Base-by-base conservation (phyloP, 2,113 vertebrate genomes). In the Bufo bufo region DNA sequence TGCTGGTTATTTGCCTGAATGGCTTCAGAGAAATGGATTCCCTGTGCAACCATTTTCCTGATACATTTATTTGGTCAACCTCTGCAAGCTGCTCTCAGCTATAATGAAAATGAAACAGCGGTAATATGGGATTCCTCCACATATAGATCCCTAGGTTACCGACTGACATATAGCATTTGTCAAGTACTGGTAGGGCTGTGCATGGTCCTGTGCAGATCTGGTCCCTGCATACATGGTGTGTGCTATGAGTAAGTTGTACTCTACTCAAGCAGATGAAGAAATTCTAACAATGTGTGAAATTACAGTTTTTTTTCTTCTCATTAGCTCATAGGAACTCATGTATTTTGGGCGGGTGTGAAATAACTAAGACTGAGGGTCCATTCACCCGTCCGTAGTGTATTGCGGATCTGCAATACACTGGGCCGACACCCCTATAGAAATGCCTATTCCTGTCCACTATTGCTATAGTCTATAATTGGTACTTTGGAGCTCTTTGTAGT, bases 61-160 rank as follows among this genome's bases (percentile, higher is more conserved):
- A 14, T 79, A 79, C 61, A 86, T 86, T 86, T 86, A 86, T 86
- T 79, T 69, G 77, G 75, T 86, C 85, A 86, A 49, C 45, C 77
- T 79, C 75, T 86, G 85, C 77, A 80, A 86, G 85, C 75, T 69
- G 85, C 49, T 86, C 75, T 80, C 75, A 56, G 65, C 77, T 65
- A 45, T 66, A 86, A 86, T 79, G 85, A 86, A 86, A 86, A 86
- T 86, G 58, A 86, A 86, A 86, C 19, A 86, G 72, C 19, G 78
- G 85, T 63, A 86, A 69, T 86, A 86, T 86, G 77, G 75, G 56
- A 86, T 65, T 83, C 79, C 74, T 82, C 78, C 79, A 59, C 33
- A 20, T 58, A 75, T 75, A 75, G 79, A 72, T 88, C 61, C 77
- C 45, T 58, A 77, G 33, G 79, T 83, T 82, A 20, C 43, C 61